phyloP scores from a whole-genome alignment of 2,797 vertebrate genomes.

The Yasuhikotakia modesta region DNA sequence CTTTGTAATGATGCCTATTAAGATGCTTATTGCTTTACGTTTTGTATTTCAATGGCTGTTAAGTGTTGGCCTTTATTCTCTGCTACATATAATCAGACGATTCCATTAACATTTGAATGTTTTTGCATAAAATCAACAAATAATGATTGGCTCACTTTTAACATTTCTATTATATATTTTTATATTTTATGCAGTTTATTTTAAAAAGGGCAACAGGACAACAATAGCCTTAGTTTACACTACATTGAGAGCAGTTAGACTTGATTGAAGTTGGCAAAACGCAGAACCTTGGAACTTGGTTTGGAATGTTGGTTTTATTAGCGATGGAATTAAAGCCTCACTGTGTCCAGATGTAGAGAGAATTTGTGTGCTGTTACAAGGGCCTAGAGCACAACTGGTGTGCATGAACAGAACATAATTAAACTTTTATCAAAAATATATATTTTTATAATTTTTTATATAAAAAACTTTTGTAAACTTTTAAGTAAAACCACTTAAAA shows the following conservation, averaged over 20 bases:
- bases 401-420: constrained; percentile 29
- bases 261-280: constrained; percentile 51
- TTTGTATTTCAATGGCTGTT: constrained; percentile 28
- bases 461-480: too few species aligned
- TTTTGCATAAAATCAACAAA: constrained; percentile 13
- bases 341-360: constrained; percentile 39
- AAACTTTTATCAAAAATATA: too few species aligned
- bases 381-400: constrained; percentile 21
- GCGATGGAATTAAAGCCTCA: constrained; percentile 40
- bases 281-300: constrained; percentile 40
- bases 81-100: constrained; percentile 5
- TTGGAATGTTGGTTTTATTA: constrained; percentile 50
- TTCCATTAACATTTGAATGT: constrained; percentile 14
- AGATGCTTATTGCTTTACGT: constrained; percentile 48
- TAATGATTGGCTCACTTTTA: neutral
- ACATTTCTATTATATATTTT: neutral
- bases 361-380: constrained; percentile 32
- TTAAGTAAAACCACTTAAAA: neutral
- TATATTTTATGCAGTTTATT: neutral
- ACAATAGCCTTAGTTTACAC: constrained; percentile 25
- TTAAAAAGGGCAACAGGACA: constrained; percentile 8
- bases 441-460: too few species aligned
- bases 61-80: constrained; percentile 2
- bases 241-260: constrained; percentile 37
- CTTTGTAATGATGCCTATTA: constrained; percentile 42